These are phyloP conservation scores for Tupaia tana DNA, from an alignment of 2,113 vertebrate genomes.

Conservation along the genomic window DNA sequence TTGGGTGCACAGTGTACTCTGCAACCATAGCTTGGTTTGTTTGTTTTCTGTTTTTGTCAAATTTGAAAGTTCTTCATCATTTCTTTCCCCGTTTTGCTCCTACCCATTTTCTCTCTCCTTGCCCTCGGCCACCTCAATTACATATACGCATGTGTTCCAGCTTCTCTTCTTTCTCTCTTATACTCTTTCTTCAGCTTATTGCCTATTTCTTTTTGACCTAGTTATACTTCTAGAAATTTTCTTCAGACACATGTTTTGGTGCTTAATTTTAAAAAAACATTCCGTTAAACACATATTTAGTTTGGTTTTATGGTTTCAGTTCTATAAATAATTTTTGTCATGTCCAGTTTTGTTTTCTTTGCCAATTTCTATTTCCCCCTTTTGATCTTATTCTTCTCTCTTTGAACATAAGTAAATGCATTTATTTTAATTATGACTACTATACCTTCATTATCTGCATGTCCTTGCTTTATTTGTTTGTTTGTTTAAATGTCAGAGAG, in stretches of 20 bases:
- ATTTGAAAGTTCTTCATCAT: not conserved
- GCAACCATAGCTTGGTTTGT: not conserved
- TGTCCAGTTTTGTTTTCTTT: not conserved
- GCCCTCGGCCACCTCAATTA: not conserved
- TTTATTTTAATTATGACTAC: not conserved
- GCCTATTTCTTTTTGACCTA: not conserved
- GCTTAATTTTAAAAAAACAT: not conserved
- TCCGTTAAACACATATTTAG: not conserved
- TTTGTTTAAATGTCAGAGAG: too few species aligned
- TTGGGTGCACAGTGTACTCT: not conserved
- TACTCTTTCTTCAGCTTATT: not conserved
- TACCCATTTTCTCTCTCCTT: not conserved
- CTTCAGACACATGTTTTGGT: not conserved
- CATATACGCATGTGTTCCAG: not conserved
- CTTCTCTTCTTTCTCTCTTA: slow-evolving; percentile 5
- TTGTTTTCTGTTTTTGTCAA: too few species aligned
- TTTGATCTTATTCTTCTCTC: not conserved
- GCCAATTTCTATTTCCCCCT: not conserved
- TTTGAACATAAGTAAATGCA: not conserved
- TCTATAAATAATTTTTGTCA: not conserved
- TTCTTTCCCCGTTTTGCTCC: not conserved
- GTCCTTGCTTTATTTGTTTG: not conserved
- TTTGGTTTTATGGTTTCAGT: not conserved
- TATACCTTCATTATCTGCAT: not conserved
- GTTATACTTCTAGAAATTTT: not conserved